Evolutionary conservation across 2,113 vertebrate species (phyloP).

Genomic region (Acrocephalus arundinaceus): DNA sequence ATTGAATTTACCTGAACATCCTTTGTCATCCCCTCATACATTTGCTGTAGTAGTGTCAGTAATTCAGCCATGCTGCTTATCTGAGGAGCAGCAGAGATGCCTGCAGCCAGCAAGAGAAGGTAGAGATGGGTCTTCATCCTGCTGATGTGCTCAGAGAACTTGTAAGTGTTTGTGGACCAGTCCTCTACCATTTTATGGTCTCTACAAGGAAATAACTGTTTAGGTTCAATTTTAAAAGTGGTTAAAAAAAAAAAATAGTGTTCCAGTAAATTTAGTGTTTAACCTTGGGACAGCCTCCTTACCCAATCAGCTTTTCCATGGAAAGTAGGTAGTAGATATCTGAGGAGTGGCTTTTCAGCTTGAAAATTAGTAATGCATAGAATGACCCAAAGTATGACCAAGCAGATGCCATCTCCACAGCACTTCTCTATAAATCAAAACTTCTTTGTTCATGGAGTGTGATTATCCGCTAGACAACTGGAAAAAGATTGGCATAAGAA

Average conservation of each 20-base stretch:
- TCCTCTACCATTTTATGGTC: conserved; percentile 61
- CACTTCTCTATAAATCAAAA: background rate
- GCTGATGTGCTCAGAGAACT: background rate
- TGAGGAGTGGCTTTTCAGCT: background rate
- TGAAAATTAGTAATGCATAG: background rate
- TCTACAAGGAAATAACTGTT: conserved; percentile 61
- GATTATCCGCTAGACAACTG: background rate
- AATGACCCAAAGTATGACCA: background rate
- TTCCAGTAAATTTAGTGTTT: conserved; percentile 56
- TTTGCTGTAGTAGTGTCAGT: background rate
- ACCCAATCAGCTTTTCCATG: background rate
- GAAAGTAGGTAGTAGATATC: background rate
- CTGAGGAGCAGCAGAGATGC: background rate
- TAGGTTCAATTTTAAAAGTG: conserved; percentile 34
- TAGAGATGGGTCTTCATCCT: conserved; percentile 36
- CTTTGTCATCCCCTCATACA: background rate
- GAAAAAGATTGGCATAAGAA: background rate
- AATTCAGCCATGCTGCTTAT: conserved; percentile 39
- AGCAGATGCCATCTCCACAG: background rate
- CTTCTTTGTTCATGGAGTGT: accelerated
- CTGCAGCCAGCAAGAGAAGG: conserved; percentile 21
- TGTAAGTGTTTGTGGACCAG: background rate
- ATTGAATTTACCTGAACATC: conserved; percentile 41
- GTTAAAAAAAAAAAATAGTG: background rate
- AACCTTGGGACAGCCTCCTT: background rate